A percentile compares a stretch with the other conserved stretches of the same genome.
Conservation (phyloP, 2,888 invertebrate genomes). For the Corbicula japonica region DNA sequence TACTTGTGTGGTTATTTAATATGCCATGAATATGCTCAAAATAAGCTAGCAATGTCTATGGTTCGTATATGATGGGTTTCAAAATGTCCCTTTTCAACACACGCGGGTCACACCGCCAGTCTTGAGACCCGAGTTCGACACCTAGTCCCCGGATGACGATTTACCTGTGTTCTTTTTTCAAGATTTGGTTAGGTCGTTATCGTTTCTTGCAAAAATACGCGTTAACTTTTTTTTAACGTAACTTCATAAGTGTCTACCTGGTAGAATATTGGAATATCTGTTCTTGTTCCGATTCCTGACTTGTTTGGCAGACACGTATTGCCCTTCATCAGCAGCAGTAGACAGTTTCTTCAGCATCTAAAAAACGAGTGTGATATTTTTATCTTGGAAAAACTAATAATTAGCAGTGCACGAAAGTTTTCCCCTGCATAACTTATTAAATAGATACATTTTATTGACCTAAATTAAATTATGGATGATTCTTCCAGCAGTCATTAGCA, state of each 20-base stretch:
- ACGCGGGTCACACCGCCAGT: no score
- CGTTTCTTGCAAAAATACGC: neutral
- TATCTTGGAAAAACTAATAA: neutral
- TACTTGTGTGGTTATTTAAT: no score
- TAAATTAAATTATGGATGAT: no score
- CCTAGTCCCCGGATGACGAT: no score
- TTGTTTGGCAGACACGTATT: constrained; percentile 28
- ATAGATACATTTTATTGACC: no score
- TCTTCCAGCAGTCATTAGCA: no score
- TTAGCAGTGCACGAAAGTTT: neutral
- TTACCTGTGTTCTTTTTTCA: no score
- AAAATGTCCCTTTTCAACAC: no score
- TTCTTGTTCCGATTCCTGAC: constrained; percentile 21
- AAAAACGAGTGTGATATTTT: neutral
- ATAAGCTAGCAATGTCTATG: no score
- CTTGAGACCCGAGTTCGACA: no score
- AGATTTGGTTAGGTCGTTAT: neutral
- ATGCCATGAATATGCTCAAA: no score
- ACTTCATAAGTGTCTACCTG: constrained; percentile 7
- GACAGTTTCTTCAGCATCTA: constrained; percentile 29
- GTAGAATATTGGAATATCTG: constrained; percentile 26
- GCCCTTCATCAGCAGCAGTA: constrained; percentile 14
- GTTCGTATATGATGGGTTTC: no score
- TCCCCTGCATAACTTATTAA: neutral
- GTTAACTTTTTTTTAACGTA: neutral